These are phyloP conservation scores for Hemiscyllium ocellatum DNA, from an alignment of 2,113 vertebrate species.

Conservation along the genomic window DNA sequence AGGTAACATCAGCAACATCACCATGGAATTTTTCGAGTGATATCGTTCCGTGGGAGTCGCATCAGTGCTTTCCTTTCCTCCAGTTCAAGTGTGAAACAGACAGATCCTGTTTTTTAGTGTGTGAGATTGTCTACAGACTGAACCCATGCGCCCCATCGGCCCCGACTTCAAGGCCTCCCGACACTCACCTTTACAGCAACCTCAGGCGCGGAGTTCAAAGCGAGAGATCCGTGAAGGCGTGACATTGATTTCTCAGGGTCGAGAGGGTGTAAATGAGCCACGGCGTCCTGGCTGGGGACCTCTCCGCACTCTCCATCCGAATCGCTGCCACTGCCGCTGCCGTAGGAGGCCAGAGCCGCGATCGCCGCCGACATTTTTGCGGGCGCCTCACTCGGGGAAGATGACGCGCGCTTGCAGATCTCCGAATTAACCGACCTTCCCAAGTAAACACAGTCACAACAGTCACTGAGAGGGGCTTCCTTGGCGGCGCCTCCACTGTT, in stretches of 20 bases:
- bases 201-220: slow-evolving; percentile 78
- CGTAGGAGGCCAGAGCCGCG: slow-evolving; percentile 74
- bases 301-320: slow-evolving; percentile 69
- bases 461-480: not conserved
- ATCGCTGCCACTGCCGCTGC: slow-evolving; percentile 62
- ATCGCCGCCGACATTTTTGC: slow-evolving; percentile 78
- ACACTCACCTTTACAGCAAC: slow-evolving; percentile 84
- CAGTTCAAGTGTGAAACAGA: not conserved
- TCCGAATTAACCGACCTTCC: not conserved
- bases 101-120: not conserved
- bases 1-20: not conserved
- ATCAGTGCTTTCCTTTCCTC: too few relatives aligned
- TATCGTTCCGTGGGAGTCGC: too few relatives aligned
- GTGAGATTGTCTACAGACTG: not conserved
- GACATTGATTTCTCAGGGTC: slow-evolving; percentile 46
- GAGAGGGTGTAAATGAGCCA: slow-evolving; percentile 65
- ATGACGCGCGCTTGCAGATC: not conserved
- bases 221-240: slow-evolving; percentile 43
- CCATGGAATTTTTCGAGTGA: too few relatives aligned
- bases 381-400: slow-evolving; percentile 37
- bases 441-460: not conserved
- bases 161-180: not conserved
- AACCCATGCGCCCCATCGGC: not conserved
- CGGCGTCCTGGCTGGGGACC: slow-evolving; percentile 57
- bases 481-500: not conserved